Base-by-base conservation (phyloP, 2,797 vertebrate species). In the Lepilemur septentrionalis region DNA sequence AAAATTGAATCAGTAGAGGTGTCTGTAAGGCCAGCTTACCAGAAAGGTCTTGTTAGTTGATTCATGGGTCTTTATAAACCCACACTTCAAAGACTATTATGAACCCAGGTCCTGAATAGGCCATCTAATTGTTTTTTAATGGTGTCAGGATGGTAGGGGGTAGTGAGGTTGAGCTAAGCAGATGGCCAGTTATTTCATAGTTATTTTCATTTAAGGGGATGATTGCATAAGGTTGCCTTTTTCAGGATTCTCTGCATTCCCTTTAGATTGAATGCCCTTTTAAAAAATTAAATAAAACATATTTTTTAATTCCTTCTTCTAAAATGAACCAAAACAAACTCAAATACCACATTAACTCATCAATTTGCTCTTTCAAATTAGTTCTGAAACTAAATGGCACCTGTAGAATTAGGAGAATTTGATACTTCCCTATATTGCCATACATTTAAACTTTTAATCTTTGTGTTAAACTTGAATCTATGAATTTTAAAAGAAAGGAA, bases 401-500 rank as follows among this genome's bases (percentile, higher is more conserved):
- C 48, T 91, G 32, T 86, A 85, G 43, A 93, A 52, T 82, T 48
- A 48, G 46, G 73, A 94, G 25, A 87, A n/a, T 13, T 93, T 70
- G 50, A 5, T 38, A 28, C 43, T 70, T 89, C 69, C 30, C 4
- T 59, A 9, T 65, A 20, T 85, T 55, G 23, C 15, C 72, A 2
- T 57, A 22, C 23, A 17, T 61, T 92, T 92, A 87, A 78, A n/a
- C 17, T 57, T 94, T 50, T 72, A 48, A 65, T 89, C 35, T 93
- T 83, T 72, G 55, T 18, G 4, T 91, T 70, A 38, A 75, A 89
- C 81, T 92, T 83, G 46, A 97, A 46, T 72, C 80, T 30, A 32
- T 90, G 41, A 84, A 75, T 95, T 96, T 79, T 92, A 88, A 96
- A 92, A 76, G 50, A 63, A 90, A 89, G 4, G 67, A 14, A 75